phyloP scores from a whole-genome alignment of 2,888 invertebrate genomes.

The Eretmocerus hayati region DNA sequence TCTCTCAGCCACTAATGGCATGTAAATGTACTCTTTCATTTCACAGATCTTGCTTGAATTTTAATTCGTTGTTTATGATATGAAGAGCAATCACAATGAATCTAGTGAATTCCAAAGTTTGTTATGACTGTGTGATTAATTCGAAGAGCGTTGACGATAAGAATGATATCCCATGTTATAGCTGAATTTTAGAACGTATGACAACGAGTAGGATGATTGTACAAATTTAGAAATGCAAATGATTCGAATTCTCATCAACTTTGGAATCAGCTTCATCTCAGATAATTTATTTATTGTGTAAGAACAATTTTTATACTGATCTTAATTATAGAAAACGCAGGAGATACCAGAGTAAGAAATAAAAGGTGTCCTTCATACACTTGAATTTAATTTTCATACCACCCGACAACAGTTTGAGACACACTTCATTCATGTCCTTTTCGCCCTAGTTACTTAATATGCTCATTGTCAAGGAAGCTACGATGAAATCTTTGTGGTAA shows the following conservation, averaged over 20 bases:
- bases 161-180: slow-evolving; percentile 8
- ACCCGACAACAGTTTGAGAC: too few species aligned
- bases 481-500: too few species aligned
- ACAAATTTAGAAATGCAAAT: slow-evolving; percentile 15
- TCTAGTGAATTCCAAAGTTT: not conserved
- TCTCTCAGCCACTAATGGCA: too few species aligned
- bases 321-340: slow-evolving; percentile 29
- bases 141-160: not conserved
- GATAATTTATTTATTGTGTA: slow-evolving; percentile 46
- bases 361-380: slow-evolving; percentile 17
- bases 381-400: too few species aligned
- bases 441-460: too few species aligned
- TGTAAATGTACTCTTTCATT: too few species aligned
- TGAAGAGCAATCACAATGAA: not conserved
- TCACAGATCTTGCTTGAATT: not conserved
- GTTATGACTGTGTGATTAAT: not conserved
- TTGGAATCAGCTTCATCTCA: slow-evolving; percentile 20
- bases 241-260: slow-evolving; percentile 12
- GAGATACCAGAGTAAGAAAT: slow-evolving; percentile 18
- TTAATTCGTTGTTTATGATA: not conserved
- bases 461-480: too few species aligned
- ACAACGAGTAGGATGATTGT: slow-evolving; percentile 11
- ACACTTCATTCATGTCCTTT: too few species aligned
- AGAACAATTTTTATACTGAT: slow-evolving; percentile 41
- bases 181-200: slow-evolving; percentile 5